Percentiles rank a stretch among this genome's conserved stretches.
Conservation (phyloP, 2,888 invertebrate genomes). For the Caenorhabditis doughertyi region DNA sequence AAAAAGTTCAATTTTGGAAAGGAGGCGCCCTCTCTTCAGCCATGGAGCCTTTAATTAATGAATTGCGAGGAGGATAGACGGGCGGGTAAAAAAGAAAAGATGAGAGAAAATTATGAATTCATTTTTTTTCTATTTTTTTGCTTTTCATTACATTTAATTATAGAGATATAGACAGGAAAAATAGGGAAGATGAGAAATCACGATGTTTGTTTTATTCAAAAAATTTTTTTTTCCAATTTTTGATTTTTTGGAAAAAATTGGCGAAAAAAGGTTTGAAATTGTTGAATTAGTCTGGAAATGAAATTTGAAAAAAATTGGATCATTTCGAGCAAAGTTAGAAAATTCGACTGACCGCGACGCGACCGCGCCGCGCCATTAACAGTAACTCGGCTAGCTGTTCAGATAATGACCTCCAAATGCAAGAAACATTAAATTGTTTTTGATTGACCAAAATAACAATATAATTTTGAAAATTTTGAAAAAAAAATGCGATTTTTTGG, state of each 20-base stretch:
- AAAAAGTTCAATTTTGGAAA: constrained; percentile 37
- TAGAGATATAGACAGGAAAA: background rate
- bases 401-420: too few species aligned
- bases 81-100: background rate
- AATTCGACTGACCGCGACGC: too few species aligned
- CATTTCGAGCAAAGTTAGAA: too few species aligned
- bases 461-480: too few species aligned
- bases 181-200: background rate
- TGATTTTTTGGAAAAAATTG: background rate
- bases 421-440: too few species aligned
- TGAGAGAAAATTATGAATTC: constrained; percentile 13
- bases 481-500: too few species aligned
- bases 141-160: constrained; percentile 5
- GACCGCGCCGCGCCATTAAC: too few species aligned
- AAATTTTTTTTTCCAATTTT: background rate
- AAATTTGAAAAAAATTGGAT: too few species aligned
- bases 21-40: background rate
- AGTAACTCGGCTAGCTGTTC: too few species aligned
- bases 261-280: background rate
- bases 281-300: background rate
- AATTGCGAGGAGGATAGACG: constrained; percentile 2
- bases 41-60: constrained; percentile 17
- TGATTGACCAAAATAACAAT: too few species aligned
- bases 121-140: background rate
- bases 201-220: background rate